Evolutionary conservation across 2,888 invertebrate genomes (phyloP).

Genomic region (Seladonia tumulorum): DNA sequence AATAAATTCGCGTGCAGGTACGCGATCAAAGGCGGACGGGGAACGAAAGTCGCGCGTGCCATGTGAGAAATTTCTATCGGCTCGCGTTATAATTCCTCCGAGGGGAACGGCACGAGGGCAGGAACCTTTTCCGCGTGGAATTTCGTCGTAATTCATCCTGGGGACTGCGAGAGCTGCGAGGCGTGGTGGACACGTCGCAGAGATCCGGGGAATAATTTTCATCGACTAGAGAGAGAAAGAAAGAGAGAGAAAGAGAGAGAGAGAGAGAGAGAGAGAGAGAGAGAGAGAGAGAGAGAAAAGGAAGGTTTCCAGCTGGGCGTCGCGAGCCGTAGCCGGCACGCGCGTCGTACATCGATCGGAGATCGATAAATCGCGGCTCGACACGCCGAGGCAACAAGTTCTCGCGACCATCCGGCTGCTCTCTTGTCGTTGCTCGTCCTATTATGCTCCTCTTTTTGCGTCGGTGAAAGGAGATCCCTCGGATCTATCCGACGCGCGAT

Average conservation of each 20-base stretch:
- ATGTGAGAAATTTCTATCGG: conserved; percentile 35
- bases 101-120: conserved; percentile 13
- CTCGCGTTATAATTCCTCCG: conserved; percentile 45
- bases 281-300: not conserved
- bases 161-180: conserved; percentile 19
- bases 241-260: not conserved
- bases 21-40: conserved; percentile 21
- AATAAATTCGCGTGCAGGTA: not conserved
- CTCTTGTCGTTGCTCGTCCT: conserved; percentile 68
- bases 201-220: conserved; percentile 52
- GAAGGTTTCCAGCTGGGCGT: conserved; percentile 25
- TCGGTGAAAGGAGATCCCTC: conserved; percentile 63
- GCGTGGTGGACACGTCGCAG: conserved; percentile 55
- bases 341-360: conserved; percentile 16
- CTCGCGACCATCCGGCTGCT: conserved; percentile 61
- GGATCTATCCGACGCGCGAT: not conserved
- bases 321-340: conserved; percentile 30
- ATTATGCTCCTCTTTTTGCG: conserved; percentile 62
- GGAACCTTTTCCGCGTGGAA: conserved; percentile 21
- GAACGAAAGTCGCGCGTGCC: conserved; percentile 43
- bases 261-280: not conserved
- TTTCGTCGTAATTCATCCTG: conserved; percentile 59
- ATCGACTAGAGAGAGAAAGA: not conserved
- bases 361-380: conserved; percentile 57
- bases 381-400: conserved; percentile 48